Base-by-base conservation (phyloP, 2,888 invertebrate species). In the Scaptomyza cyrtandrae region DNA sequence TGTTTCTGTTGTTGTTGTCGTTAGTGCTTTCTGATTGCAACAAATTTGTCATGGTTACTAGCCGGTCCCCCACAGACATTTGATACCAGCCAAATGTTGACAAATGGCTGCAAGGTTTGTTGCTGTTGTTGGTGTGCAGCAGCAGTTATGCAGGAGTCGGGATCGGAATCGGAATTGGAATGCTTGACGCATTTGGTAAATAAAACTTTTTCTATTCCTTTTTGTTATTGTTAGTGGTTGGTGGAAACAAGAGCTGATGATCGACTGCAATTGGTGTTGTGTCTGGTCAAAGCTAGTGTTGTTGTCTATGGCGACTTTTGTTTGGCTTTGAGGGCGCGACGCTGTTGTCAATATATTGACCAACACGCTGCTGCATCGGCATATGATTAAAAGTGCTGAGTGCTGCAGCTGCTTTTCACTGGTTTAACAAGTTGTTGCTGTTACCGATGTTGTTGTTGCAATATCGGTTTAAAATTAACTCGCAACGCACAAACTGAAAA, bases 381-480 rank as follows among this genome's bases (percentile, higher is more conserved):
- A 76, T 56, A 78, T 76, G 78, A 76, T 76, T 75, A 70, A 78
- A 76, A 59, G 70, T 78, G 75, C 66, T 78, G 68, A 57, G 53
- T 52, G 52, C 57, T 56, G 74, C 69, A 78, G 75, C 49, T 63
- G 63, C 53, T 75, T 61, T 63, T 70, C 70, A 75, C 73, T 78
- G 74, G 86, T 75, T 67, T 63, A 79, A 80, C 82, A 78, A 84
- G 79, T 84, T 80, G 71, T 73, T 71, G 75, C 63, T 41, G 61
- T 14, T 58, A 49, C n/a, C 76, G 72, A 61, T 72, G 69, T 41
- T 46, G 68, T 1, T 77, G 75, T 81, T 71, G 76, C 44, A 56
- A 65, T 84, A 84, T 68, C 87, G 83, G 87, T 84, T 78, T n/a
- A n/a, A n/a, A 87, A 84, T 85, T 81, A 81, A 78, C 81, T 83